A percentile compares a stretch with the other conserved stretches of the same genome.
These are phyloP conservation scores for Recurvirostra avosetta DNA, from an alignment of 2,113 vertebrate genomes.

Conservation along the genomic window DNA sequence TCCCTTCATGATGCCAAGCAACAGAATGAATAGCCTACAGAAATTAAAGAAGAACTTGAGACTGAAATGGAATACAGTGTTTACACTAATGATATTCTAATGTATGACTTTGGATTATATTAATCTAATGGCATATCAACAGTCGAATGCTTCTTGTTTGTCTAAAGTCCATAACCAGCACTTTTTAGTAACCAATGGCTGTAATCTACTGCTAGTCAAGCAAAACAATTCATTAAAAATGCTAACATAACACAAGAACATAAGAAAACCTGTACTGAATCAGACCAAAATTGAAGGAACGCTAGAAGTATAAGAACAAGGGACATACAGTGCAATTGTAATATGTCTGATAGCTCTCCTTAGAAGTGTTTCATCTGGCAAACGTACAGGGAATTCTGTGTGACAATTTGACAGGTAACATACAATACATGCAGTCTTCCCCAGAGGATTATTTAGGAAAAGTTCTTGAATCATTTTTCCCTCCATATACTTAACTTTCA, in stretches of 20 bases:
- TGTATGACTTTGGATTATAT: background rate
- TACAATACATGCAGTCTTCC: background rate
- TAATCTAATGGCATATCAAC: background rate
- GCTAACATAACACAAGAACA: background rate
- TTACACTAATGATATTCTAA: background rate
- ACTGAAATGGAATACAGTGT: background rate
- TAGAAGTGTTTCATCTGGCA: background rate
- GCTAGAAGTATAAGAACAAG: background rate
- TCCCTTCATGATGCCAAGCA: conserved; percentile 97
- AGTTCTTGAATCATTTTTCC: background rate
- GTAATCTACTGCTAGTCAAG: background rate
- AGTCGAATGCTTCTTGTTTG: background rate
- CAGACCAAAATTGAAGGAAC: background rate
- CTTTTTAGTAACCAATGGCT: background rate
- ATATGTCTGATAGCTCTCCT: background rate
- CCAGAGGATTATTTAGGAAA: background rate
- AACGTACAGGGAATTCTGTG: background rate
- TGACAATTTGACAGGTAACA: background rate
- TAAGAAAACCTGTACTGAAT: background rate
- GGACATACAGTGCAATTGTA: background rate
- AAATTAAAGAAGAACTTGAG: conserved; percentile 13
- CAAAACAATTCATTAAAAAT: background rate
- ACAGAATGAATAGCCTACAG: conserved; percentile 94
- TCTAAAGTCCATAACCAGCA: background rate
- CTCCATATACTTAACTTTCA: background rate